phyloP scores from a whole-genome alignment of 2,113 vertebrate species.

The Edolisoma coerulescens region DNA sequence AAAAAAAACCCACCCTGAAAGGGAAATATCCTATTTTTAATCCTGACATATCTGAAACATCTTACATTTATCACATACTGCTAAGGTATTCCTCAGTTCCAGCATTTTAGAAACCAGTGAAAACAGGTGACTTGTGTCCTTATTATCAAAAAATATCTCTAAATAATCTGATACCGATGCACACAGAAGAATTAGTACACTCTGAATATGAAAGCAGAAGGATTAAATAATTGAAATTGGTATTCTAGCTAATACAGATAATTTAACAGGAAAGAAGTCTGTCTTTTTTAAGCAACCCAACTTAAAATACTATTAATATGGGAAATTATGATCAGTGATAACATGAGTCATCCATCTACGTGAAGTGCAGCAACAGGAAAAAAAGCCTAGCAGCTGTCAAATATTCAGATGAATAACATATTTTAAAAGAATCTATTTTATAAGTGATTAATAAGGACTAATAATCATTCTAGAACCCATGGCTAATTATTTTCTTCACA shows the following conservation, averaged over 20 bases:
- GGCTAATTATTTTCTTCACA: neutral
- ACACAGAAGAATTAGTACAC: neutral
- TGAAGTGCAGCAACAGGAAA: neutral
- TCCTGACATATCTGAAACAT: neutral
- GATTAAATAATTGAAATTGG: neutral
- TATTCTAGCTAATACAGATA: neutral
- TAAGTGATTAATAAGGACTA: neutral
- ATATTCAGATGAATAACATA: neutral
- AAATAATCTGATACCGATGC: neutral
- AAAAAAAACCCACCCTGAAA: neutral
- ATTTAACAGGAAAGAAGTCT: neutral
- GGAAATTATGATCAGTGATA: neutral
- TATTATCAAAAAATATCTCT: neutral
- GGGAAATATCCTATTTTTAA: neutral
- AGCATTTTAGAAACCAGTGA: neutral
- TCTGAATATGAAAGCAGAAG: neutral
- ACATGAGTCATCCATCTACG: neutral
- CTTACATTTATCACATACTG: neutral
- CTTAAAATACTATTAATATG: accelerated
- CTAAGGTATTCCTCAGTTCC: neutral
- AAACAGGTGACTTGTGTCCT: neutral
- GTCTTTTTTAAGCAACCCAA: neutral
- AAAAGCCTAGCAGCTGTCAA: neutral
- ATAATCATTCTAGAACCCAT: neutral
- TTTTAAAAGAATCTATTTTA: neutral